These are phyloP conservation scores for Eretmochelys imbricata DNA, from an alignment of 2,113 vertebrate species.

Conservation along the genomic window DNA sequence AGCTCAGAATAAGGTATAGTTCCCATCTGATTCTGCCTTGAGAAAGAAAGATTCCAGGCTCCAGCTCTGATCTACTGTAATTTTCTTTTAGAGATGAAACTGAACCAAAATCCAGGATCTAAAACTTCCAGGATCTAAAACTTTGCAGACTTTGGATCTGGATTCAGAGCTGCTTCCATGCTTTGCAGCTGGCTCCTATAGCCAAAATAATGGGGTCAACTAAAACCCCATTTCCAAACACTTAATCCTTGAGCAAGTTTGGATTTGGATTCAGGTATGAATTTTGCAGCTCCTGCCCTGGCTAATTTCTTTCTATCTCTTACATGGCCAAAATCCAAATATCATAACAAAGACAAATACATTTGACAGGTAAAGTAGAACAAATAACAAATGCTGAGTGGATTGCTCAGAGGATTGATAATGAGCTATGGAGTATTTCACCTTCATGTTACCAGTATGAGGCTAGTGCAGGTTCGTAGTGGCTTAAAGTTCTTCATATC, in stretches of 20 bases:
- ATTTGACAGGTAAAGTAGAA: background rate
- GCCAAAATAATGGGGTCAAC: background rate
- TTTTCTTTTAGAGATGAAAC: background rate
- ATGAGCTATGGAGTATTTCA: background rate
- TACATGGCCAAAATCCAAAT: background rate
- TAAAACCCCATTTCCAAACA: background rate
- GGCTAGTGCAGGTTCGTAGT: background rate
- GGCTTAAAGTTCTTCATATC: background rate
- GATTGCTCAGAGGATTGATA: background rate
- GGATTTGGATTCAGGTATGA: background rate
- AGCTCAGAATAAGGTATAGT: background rate
- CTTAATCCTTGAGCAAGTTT: background rate
- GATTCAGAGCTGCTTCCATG: background rate
- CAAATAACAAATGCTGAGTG: background rate
- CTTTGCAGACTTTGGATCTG: background rate
- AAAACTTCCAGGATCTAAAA: background rate
- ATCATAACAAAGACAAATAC: background rate
- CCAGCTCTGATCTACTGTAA: background rate
- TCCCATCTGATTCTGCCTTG: background rate
- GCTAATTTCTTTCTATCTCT: background rate
- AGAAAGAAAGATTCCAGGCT: background rate
- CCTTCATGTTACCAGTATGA: background rate
- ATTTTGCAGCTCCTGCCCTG: background rate
- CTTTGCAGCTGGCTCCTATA: background rate
- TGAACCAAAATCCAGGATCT: background rate